Base-by-base conservation (phyloP, 2,888 invertebrate genomes). In the Plagiodera versicolora region DNA sequence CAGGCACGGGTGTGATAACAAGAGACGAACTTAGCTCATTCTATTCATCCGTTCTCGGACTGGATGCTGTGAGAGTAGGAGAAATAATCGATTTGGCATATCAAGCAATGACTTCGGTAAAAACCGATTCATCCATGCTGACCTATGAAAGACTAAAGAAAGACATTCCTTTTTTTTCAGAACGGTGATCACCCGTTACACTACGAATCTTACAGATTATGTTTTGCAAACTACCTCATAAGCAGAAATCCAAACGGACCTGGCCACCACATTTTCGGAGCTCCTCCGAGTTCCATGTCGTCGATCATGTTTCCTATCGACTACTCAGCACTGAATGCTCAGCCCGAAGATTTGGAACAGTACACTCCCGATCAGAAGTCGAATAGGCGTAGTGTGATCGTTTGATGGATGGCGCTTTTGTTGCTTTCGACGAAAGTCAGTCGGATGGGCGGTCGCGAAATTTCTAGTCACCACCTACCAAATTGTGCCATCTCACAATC, bases 241-340 rank as follows among this genome's bases (percentile, higher is more conserved):
- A 90, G 89, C 3, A 85, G 88, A 74, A 87, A 87, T 71, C 90
- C 90, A 4, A 89, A 90, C 74, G 90, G 90, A 0, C 89, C 89
- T 0, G 90, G 90, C 0, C 89, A 90, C 71, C 89, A 87, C 83
- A 84, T 90, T 50, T 84, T 90, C 28, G 89, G 89, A 16, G 85
- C 86, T 5, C 82, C 86, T 1, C 83, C 84, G 67, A 83, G 81
- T 67, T 79, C 84, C 18, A 75, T 83, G 10, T 84, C 83, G 2
- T 84, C 83, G 54, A 85, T 85, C 1, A 84, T 86, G 10, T 90
- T 89, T 75, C 90, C 90, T 1, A 87, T 90, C 55, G 90, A 90
- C 81, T 90, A 90, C 79, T 88, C 88, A 72, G 89, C 89, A 20
- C 82, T 90, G 65, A 89, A 89, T 80, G 86, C 88, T 1, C 86